Conservation (phyloP, 1,140 invertebrate species). For the Pseudomyrmex flavicornis region DNA sequence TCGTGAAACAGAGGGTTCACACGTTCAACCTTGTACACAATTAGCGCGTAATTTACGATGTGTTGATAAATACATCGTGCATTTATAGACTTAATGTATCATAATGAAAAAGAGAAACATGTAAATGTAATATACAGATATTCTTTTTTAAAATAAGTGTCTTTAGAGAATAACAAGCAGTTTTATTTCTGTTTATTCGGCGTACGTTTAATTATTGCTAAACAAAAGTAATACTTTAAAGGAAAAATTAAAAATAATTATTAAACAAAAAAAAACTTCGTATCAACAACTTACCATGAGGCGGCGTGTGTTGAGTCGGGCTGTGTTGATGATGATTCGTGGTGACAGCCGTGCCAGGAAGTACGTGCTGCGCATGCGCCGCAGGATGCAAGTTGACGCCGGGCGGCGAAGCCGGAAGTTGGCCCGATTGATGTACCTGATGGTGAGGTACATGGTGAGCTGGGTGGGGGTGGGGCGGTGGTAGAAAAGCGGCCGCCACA, state of each 20-base stretch:
- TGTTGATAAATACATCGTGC: background rate
- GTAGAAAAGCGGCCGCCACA: constrained; percentile 94
- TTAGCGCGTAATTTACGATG: constrained; percentile 41
- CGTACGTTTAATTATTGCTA: too few species aligned
- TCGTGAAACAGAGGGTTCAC: constrained; percentile 46
- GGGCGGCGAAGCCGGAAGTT: constrained; percentile 79
- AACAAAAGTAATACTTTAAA: too few species aligned
- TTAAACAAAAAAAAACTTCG: too few species aligned
- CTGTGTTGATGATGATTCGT: constrained; percentile 83
- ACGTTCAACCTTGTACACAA: constrained; percentile 47
- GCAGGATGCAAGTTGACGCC: constrained; percentile 82
- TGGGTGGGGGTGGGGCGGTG: constrained; percentile 87
- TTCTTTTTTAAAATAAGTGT: background rate
- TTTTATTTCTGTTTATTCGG: too few species aligned
- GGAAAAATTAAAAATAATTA: too few species aligned
- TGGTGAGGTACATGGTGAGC: constrained; percentile 84
- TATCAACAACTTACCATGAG: constrained; percentile 79
- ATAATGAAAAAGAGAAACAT: background rate
- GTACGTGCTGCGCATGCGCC: constrained; percentile 83
- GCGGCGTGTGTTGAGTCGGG: constrained; percentile 82
- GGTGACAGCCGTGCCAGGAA: constrained; percentile 80
- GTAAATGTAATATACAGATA: background rate
- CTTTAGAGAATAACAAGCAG: too few species aligned
- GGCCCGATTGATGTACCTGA: constrained; percentile 83
- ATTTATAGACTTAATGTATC: background rate